These are phyloP conservation scores for Aplysina aerophoba DNA, from an alignment of 37 sponge, comb jelly and placozoan species.

Conservation along the genomic window DNA sequence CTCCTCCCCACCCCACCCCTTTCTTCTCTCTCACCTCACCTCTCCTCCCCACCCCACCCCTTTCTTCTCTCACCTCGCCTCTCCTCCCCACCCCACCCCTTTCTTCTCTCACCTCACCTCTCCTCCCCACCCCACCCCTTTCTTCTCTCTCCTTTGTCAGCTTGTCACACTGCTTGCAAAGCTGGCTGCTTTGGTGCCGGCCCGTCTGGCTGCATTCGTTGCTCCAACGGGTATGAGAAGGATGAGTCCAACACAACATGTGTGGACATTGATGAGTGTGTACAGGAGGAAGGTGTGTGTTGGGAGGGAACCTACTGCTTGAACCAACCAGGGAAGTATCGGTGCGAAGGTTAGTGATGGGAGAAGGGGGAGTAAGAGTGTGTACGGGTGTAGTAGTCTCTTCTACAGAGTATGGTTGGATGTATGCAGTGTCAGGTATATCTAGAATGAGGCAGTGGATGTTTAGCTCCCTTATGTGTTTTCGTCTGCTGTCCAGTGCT, in stretches of 20 bases:
- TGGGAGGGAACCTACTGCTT: slow-evolving; percentile 78
- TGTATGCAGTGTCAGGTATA: too few species aligned
- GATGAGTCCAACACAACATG: slow-evolving; percentile 15
- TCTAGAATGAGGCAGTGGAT: too few species aligned
- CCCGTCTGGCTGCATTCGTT: slow-evolving; percentile 61
- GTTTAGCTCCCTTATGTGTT: background rate
- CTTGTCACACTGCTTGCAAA: slow-evolving; percentile 75
- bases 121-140: background rate
- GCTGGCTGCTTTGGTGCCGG: slow-evolving; percentile 63
- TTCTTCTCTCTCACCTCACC: background rate
- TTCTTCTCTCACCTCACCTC: background rate
- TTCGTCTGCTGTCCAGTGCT: background rate
- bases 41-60: background rate
- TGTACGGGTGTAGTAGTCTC: too few species aligned
- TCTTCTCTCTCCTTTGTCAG: slow-evolving; percentile 19
- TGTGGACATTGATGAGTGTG: slow-evolving; percentile 81
- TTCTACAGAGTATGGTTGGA: too few species aligned
- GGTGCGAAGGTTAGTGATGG: slow-evolving; percentile 58
- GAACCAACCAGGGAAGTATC: slow-evolving; percentile 68
- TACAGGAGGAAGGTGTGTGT: slow-evolving; percentile 47
- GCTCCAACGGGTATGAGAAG: slow-evolving; percentile 73
- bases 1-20: background rate
- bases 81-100: background rate
- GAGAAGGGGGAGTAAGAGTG: background rate
- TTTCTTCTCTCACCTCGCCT: too few species aligned